Conservation (phyloP, 2,888 invertebrate genomes). For the Theretra japonica region DNA sequence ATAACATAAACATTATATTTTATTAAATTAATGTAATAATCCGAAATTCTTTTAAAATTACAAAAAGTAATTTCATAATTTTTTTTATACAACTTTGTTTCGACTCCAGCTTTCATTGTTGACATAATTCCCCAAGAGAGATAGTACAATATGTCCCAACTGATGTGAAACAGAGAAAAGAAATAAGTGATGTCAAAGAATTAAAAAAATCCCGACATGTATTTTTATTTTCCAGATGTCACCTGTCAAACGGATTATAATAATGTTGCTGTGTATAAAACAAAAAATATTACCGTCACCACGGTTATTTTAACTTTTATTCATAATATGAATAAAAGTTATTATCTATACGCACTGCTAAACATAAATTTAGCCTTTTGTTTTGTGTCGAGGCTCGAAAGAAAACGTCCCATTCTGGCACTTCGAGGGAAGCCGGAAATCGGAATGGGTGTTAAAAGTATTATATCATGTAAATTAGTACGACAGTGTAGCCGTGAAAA, state of each 20-base stretch:
- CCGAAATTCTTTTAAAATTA: not conserved
- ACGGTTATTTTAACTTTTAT: too few species aligned
- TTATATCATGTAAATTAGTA: too few species aligned
- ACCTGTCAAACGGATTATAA: not conserved
- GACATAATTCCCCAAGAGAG: not conserved
- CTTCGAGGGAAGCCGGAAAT: too few species aligned
- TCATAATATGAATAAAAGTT: too few species aligned
- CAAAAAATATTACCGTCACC: not conserved
- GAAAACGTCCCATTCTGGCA: too few species aligned
- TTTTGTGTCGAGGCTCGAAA: too few species aligned
- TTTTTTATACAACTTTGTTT: conserved; percentile 12
- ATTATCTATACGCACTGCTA: too few species aligned
- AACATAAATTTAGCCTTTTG: too few species aligned
- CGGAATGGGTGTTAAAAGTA: too few species aligned
- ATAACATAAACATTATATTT: not conserved
- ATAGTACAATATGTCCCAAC: not conserved
- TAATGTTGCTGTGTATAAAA: not conserved
- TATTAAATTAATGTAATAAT: not conserved
- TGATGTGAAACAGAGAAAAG: not conserved
- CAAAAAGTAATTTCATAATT: not conserved
- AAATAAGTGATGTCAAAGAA: conserved; percentile 6
- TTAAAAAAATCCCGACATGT: not conserved
- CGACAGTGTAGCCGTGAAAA: too few species aligned
- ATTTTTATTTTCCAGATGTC: conserved; percentile 16
- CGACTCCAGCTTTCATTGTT: conserved; percentile 1